These are phyloP conservation scores for Artibeus jamaicensis DNA, from an alignment of 2,797 vertebrate species.

Conservation along the genomic window DNA sequence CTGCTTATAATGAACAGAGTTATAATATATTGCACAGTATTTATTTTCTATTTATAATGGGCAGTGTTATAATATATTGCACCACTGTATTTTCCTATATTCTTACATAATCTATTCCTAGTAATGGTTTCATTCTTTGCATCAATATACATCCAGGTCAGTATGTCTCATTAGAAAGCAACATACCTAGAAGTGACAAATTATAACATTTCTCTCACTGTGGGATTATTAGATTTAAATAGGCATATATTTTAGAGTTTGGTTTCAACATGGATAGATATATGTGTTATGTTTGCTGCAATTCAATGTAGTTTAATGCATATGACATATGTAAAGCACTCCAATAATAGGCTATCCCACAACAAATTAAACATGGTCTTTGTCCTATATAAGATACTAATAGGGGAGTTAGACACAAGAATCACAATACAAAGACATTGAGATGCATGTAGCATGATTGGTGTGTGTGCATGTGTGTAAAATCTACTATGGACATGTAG, in stretches of 20 bases:
- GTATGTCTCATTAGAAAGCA: conserved; percentile 42
- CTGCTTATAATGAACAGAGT: conserved; percentile 52
- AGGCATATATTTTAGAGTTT: conserved; percentile 22
- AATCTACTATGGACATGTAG: not conserved
- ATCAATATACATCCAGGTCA: conserved; percentile 31
- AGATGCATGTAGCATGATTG: not conserved
- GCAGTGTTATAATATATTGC: not conserved
- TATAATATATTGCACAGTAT: not conserved
- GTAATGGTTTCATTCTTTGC: conserved; percentile 40
- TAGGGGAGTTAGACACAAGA: not conserved
- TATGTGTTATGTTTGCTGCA: conserved; percentile 1
- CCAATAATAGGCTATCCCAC: not conserved
- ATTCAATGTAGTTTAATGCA: conserved; percentile 22
- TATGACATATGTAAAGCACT: not conserved
- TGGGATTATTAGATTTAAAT: conserved; percentile 24
- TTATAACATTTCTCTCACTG: conserved; percentile 34
- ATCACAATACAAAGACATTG: not conserved
- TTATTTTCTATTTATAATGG: conserved; percentile 64
- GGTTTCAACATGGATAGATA: not conserved
- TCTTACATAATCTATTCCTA: conserved; percentile 4
- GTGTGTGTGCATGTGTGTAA: not conserved
- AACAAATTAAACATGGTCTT: conserved; percentile 5
- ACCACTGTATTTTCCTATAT: not conserved
- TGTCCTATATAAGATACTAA: not conserved
- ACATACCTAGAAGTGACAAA: conserved; percentile 23